Percentiles rank a stretch among this genome's conserved stretches.
Conservation (phyloP, 2,888 invertebrate genomes). For the Watsonalla binaria region DNA sequence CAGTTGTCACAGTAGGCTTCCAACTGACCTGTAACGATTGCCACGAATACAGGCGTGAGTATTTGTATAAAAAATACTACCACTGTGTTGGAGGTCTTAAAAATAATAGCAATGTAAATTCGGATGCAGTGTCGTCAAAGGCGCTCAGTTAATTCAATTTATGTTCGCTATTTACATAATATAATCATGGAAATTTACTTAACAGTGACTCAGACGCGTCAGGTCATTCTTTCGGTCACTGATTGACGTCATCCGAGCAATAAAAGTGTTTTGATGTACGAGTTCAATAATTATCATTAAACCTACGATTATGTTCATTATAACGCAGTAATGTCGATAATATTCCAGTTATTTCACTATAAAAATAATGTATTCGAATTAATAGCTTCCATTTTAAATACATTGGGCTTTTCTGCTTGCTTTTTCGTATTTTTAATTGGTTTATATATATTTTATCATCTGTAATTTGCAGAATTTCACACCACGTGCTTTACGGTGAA, state of each 20-base stretch:
- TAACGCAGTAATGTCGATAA: background rate
- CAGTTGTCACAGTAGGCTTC: too few species aligned
- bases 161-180: constrained; percentile 37
- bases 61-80: background rate
- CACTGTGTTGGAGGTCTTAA: background rate
- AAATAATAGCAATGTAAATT: background rate
- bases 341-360: background rate
- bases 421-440: too few species aligned
- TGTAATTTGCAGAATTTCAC: too few species aligned
- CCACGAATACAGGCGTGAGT: too few species aligned
- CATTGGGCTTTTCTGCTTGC: too few species aligned
- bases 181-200: constrained; percentile 15
- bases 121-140: constrained; percentile 24
- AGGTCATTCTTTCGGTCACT: constrained; percentile 15
- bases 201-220: constrained; percentile 4
- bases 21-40: too few species aligned
- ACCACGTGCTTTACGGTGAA: too few species aligned
- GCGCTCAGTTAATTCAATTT: constrained; percentile 27
- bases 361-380: background rate
- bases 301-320: background rate
- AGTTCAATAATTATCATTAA: background rate
- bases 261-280: constrained; percentile 23
- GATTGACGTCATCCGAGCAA: constrained; percentile 20
- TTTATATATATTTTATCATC: too few species aligned
- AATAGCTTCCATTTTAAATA: too few species aligned